Percentiles rank a stretch among this genome's conserved stretches.
Conservation (phyloP, 2,797 vertebrate genomes). For the Lepus oiostolus region DNA sequence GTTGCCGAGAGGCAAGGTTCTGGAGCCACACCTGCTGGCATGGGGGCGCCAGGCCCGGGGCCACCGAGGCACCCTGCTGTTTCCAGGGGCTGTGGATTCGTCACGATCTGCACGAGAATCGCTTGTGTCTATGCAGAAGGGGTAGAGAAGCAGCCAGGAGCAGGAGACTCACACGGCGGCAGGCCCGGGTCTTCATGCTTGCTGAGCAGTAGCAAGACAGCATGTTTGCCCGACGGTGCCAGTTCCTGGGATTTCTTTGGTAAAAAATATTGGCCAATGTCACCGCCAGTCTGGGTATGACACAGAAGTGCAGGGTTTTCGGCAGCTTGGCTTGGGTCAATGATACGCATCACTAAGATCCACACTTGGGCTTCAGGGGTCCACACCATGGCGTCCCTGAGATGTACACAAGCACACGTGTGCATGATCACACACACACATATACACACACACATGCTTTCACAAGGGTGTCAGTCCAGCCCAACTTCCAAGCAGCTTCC, state of each 20-base stretch:
- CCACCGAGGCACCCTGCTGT: background rate
- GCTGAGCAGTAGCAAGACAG: background rate
- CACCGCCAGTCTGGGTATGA: fast-evolving
- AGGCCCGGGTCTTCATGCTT: constrained; percentile 16
- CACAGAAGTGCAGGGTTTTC: fast-evolving
- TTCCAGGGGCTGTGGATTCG: background rate
- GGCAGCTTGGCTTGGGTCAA: background rate
- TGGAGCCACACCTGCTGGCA: background rate
- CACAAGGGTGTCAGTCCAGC: background rate
- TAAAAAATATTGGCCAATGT: fast-evolving
- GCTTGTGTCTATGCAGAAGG: background rate
- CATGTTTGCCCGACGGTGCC: fast-evolving
- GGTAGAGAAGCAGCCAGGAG: background rate
- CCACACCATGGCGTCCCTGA: fast-evolving
- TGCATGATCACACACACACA: fast-evolving
- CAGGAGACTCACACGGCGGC: background rate
- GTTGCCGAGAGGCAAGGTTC: background rate
- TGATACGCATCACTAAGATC: fast-evolving
- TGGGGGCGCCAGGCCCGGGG: fast-evolving
- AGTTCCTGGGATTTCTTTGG: background rate
- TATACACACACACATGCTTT: fast-evolving
- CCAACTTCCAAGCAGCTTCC: background rate
- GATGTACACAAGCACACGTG: fast-evolving
- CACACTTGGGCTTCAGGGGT: fast-evolving
- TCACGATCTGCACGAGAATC: background rate